A percentile compares a stretch with the other conserved stretches of the same genome.
Evolutionary conservation across 2,797 vertebrate genomes (phyloP).

Genomic region (Sebastes taczanowskii): DNA sequence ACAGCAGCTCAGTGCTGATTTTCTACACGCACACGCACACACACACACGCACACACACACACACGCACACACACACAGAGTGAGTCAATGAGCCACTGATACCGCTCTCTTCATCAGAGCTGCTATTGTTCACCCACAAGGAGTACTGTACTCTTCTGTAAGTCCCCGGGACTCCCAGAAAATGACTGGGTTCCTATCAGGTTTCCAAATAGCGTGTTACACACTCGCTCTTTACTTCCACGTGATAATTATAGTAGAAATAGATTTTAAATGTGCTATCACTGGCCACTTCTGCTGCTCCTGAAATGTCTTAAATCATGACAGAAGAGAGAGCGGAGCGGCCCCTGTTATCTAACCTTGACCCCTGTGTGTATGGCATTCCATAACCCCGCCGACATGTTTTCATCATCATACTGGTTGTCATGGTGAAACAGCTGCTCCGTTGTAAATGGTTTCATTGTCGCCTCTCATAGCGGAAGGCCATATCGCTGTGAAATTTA

Average conservation of each 20-base stretch:
- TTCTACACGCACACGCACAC: slow-evolving; percentile 3
- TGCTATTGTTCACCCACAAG: slow-evolving; percentile 60
- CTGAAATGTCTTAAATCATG: slow-evolving; percentile 16
- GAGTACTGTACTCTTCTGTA: slow-evolving; percentile 37
- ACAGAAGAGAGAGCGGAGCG: slow-evolving; percentile 16
- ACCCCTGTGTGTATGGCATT: slow-evolving; percentile 46
- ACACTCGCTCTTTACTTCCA: background rate
- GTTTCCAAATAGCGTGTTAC: background rate
- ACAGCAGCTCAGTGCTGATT: slow-evolving; percentile 33
- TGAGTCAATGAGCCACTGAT: slow-evolving; percentile 57
- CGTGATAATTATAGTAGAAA: background rate
- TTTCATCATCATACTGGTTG: slow-evolving; percentile 70
- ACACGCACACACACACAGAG: background rate
- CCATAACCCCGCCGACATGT: slow-evolving; percentile 59
- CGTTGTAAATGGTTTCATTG: slow-evolving; percentile 79
- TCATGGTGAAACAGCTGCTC: slow-evolving; percentile 84
- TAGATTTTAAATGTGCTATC: background rate
- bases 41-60: too few species aligned
- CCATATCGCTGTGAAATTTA: slow-evolving; percentile 43
- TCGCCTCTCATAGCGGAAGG: slow-evolving; percentile 33
- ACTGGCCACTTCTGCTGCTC: background rate
- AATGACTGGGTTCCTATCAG: slow-evolving; percentile 20
- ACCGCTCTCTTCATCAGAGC: slow-evolving; percentile 47
- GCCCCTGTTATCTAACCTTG: slow-evolving; percentile 63
- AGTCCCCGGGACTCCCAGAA: slow-evolving; percentile 10